These are phyloP conservation scores for Caenorhabditis remanei DNA, from an alignment of 1,140 invertebrate species.

Conservation along the genomic window DNA sequence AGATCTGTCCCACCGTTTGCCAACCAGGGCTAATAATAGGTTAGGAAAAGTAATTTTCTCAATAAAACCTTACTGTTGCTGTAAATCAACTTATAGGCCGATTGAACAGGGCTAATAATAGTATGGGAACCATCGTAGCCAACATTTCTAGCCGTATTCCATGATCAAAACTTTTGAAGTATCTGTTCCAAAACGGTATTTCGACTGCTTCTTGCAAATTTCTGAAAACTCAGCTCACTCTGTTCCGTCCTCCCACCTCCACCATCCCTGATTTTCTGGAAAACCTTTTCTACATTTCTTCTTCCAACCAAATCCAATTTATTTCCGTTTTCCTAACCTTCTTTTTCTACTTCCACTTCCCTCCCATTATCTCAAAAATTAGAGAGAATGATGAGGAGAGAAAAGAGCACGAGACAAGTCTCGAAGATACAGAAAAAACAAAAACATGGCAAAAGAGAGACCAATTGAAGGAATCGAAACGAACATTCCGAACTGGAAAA, in stretches of 20 bases:
- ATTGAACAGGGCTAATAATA: no score
- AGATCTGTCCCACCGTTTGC: no score
- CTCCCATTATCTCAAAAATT: slow-evolving; percentile 23
- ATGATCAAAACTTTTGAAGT: no score
- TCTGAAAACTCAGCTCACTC: not conserved
- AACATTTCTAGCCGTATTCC: no score
- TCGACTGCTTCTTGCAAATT: no score
- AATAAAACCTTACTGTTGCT: no score
- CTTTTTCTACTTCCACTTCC: not conserved
- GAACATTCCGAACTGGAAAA: not conserved
- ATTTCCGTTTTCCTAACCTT: not conserved
- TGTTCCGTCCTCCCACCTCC: no score
- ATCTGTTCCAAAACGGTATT: no score
- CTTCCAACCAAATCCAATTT: not conserved
- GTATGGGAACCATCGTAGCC: no score
- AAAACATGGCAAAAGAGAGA: slow-evolving; percentile 32
- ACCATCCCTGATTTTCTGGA: not conserved
- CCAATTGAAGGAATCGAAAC: not conserved
- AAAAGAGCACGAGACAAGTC: not conserved
- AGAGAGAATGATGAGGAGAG: not conserved
- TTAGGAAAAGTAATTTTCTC: no score
- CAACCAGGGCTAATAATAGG: no score
- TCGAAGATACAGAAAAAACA: not conserved
- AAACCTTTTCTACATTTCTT: not conserved
- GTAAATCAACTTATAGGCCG: no score